Percentiles rank a stretch among this genome's conserved stretches.
These are phyloP conservation scores for Gobiocypris rarus DNA, from an alignment of 2,113 vertebrate species.

Conservation along the genomic window DNA sequence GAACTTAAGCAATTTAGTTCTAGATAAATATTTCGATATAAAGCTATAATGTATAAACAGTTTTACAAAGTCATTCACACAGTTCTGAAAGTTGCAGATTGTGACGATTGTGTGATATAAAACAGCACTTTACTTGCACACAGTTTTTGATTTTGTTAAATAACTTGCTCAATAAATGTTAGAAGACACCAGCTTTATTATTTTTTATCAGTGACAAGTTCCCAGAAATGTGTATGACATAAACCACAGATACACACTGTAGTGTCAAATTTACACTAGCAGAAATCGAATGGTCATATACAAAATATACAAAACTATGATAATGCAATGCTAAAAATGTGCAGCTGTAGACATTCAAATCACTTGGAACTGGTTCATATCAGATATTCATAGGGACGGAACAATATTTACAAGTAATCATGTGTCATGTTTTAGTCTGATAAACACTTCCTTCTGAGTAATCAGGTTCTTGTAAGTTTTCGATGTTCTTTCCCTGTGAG, in stretches of 20 bases:
- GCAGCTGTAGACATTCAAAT: not conserved
- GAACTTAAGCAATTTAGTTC: not conserved
- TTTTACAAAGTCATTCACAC: not conserved
- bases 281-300: not conserved
- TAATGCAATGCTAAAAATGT: not conserved
- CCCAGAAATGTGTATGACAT: not conserved
- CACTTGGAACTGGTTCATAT: not conserved
- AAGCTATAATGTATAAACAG: not conserved
- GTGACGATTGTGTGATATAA: too few species aligned
- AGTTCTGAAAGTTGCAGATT: too few species aligned
- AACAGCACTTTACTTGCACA: not conserved
- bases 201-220: not conserved
- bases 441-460: not conserved
- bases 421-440: not conserved
- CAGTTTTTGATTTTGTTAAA: not conserved
- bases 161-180: not conserved
- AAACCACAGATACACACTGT: not conserved
- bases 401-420: not conserved
- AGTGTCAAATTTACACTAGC: not conserved
- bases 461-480: not conserved
- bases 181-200: not conserved
- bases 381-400: not conserved
- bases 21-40: not conserved
- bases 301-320: not conserved
- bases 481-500: slow-evolving; percentile 12